Evolutionary conservation across 2,797 vertebrate species (phyloP).

Genomic region (Sebastes minor): DNA sequence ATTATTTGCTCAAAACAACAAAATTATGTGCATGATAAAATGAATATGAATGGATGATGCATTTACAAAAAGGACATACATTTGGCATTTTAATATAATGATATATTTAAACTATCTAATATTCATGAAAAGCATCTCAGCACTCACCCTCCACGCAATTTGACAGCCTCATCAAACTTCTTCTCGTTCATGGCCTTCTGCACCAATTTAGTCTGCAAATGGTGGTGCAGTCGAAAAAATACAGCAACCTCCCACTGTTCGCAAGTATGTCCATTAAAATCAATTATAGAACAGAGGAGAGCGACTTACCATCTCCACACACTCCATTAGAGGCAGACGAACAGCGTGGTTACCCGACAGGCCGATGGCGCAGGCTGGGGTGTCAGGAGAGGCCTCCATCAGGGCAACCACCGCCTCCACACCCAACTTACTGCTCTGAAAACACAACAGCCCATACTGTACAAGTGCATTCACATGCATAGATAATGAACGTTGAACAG

Average conservation of each 20-base stretch:
- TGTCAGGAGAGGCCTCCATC: slow-evolving; percentile 90
- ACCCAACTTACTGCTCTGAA: slow-evolving; percentile 94
- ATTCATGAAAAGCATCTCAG: neutral
- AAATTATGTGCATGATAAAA: neutral
- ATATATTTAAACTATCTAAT: neutral
- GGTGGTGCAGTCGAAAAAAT: neutral
- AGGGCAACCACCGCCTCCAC: slow-evolving; percentile 94
- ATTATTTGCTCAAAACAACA: neutral
- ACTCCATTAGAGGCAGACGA: slow-evolving; percentile 94
- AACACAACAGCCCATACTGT: neutral
- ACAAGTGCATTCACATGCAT: neutral
- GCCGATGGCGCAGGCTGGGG: slow-evolving; percentile 92
- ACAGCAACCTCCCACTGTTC: neutral
- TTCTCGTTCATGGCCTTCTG: slow-evolving; percentile 96
- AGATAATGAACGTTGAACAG: neutral
- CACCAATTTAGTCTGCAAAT: slow-evolving; percentile 91
- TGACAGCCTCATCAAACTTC: slow-evolving; percentile 92
- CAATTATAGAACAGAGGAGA: neutral
- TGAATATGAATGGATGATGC: neutral
- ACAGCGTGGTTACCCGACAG: slow-evolving; percentile 93
- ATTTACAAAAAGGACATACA: neutral
- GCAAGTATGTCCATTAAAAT: neutral
- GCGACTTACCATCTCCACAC: slow-evolving; percentile 93
- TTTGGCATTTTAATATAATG: neutral
- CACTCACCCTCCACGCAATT: slow-evolving; percentile 93